A percentile compares a stretch with the other conserved stretches of the same genome.
Conservation (phyloP, 2,113 vertebrate genomes). For the Coturnix japonica region DNA sequence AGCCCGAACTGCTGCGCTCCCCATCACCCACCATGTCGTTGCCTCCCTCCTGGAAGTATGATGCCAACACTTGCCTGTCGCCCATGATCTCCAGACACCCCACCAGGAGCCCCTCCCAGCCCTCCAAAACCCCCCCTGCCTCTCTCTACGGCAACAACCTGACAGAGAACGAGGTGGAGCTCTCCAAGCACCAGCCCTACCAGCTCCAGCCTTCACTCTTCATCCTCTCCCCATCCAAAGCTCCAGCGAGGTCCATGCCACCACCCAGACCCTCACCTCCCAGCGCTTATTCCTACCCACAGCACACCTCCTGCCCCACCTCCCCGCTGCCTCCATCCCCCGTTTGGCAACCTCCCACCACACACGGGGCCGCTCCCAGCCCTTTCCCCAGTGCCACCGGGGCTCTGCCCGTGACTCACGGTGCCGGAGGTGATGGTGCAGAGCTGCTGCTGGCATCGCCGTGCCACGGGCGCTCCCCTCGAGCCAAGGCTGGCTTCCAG, state of each 20-base stretch:
- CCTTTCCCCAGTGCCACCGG: constrained; percentile 59
- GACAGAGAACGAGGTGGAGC: constrained; percentile 86
- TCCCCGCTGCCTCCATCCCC: constrained; percentile 71
- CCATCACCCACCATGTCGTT: constrained; percentile 94
- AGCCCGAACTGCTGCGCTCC: constrained; percentile 76
- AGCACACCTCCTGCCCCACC: constrained; percentile 81
- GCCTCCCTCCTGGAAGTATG: constrained; percentile 95
- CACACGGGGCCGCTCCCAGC: constrained; percentile 72
- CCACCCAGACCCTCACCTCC: constrained; percentile 79
- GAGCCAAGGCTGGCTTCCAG: constrained; percentile 78
- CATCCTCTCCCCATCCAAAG: constrained; percentile 87
- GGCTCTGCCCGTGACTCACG: constrained; percentile 20
- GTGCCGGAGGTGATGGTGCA: constrained; percentile 1
- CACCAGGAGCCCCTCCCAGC: constrained; percentile 78
- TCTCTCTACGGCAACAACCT: constrained; percentile 71
- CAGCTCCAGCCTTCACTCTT: constrained; percentile 92
- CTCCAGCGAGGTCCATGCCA: constrained; percentile 79
- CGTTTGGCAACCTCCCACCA: constrained; percentile 68
- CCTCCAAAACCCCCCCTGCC: constrained; percentile 73
- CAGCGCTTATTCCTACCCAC: constrained; percentile 43
- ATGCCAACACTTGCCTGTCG: constrained; percentile 80
- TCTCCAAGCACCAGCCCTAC: constrained; percentile 89
- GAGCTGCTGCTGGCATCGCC: constrained; percentile 78
- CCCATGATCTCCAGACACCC: constrained; percentile 70
- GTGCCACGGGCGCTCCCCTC: constrained; percentile 81